Evolutionary conservation across 2,113 vertebrate genomes (phyloP).

Genomic region (Puntigrus tetrazona): DNA sequence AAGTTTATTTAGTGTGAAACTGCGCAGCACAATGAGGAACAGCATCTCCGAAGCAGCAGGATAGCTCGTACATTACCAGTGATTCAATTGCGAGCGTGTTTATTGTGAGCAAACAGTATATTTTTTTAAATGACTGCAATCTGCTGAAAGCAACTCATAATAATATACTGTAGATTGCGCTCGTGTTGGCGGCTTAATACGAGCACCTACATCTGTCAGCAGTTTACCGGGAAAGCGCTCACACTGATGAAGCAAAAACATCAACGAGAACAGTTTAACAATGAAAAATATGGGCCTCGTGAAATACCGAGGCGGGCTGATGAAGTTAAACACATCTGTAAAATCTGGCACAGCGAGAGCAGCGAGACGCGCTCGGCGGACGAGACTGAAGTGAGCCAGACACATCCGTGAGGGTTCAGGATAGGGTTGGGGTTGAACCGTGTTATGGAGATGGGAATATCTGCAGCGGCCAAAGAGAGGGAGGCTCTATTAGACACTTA

Average conservation of each 20-base stretch:
- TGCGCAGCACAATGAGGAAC: conserved; percentile 13
- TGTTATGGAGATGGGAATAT: not conserved
- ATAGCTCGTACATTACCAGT: conserved; percentile 15
- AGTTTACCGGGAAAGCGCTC: not conserved
- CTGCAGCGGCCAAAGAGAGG: not conserved
- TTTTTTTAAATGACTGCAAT: conserved; percentile 3
- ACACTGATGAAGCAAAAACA: conserved; percentile 23
- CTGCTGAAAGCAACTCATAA: conserved; percentile 24
- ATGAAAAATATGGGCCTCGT: not conserved
- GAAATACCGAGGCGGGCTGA: not conserved
- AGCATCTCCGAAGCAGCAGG: not conserved
- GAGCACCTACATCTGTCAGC: conserved; percentile 7
- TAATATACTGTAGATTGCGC: not conserved
- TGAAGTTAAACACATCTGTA: conserved; percentile 28
- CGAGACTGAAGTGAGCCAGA: conserved; percentile 1
- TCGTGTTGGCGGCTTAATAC: conserved; percentile 4
- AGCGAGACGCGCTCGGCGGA: not conserved
- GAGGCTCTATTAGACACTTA: conserved; percentile 5
- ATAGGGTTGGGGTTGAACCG: not conserved
- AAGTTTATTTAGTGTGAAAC: not conserved
- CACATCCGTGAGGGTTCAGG: not conserved
- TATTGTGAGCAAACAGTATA: conserved; percentile 4
- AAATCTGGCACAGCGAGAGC: conserved; percentile 3
- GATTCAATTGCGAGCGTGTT: conserved; percentile 1
- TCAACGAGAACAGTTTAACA: conserved; percentile 7